Evolutionary conservation across 2,888 invertebrate species (phyloP).

Genomic region (Drosophila koepferae): DNA sequence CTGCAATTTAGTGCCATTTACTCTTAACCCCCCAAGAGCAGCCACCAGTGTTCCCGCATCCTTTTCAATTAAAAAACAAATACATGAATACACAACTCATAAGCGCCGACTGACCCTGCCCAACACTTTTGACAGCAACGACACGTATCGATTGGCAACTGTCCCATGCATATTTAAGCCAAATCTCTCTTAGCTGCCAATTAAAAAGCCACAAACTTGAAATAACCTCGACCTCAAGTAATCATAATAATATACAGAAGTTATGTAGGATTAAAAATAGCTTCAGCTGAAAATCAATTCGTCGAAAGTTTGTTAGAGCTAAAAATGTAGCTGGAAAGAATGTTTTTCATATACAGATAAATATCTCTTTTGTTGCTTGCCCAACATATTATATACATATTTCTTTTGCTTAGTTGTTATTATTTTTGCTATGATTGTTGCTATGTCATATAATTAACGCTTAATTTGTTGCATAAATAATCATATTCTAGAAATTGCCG

Average conservation of each 20-base stretch:
- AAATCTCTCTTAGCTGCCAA: constrained; percentile 7
- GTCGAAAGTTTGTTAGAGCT: background rate
- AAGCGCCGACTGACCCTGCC: constrained; percentile 10
- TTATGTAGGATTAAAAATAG: background rate
- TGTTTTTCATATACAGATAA: background rate
- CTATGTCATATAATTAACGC: background rate
- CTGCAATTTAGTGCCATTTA: constrained; percentile 54
- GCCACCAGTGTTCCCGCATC: background rate
- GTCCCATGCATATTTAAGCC: constrained; percentile 38
- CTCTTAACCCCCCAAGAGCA: background rate
- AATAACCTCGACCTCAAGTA: background rate
- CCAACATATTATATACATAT: background rate
- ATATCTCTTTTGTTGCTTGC: background rate
- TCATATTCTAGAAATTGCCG: background rate
- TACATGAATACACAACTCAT: constrained; percentile 12
- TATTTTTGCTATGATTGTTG: background rate
- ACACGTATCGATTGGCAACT: constrained; percentile 39
- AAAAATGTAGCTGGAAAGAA: background rate
- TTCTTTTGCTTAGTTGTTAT: background rate
- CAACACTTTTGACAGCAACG: constrained; percentile 23
- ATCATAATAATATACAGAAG: background rate
- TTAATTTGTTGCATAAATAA: background rate
- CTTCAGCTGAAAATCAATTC: background rate
- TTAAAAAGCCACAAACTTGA: background rate
- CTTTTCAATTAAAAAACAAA: constrained; percentile 55